Conservation (phyloP, 1,140 invertebrate species). For the Cardiocondyla obscurior region DNA sequence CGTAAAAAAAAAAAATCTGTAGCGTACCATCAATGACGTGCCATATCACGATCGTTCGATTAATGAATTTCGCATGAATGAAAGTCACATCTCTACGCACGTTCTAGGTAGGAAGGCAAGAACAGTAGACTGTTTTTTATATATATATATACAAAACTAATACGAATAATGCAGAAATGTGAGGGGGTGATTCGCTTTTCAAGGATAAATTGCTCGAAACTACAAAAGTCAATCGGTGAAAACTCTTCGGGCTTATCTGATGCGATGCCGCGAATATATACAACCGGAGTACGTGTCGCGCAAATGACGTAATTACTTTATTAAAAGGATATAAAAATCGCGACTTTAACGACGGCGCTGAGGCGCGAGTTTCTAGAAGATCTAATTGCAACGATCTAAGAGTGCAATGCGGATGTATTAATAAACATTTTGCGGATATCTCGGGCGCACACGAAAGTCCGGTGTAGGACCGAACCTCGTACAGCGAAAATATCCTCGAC, state of each 20-base stretch:
- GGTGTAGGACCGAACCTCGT: neutral
- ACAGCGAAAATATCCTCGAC: neutral
- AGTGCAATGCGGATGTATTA: slow-evolving; percentile 54
- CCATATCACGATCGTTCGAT: neutral
- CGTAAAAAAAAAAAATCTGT: neutral
- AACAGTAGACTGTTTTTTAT: slow-evolving; percentile 13
- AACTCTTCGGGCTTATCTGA: neutral
- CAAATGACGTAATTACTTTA: neutral
- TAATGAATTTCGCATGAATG: neutral
- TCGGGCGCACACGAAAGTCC: slow-evolving; percentile 25
- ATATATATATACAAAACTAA: slow-evolving; percentile 1
- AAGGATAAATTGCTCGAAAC: slow-evolving; percentile 10
- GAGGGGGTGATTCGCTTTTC: neutral
- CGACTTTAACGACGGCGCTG: neutral
- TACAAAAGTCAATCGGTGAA: slow-evolving; percentile 11
- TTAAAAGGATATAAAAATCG: neutral
- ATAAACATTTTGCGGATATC: slow-evolving; percentile 9
- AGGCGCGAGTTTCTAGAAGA: neutral
- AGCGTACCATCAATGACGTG: slow-evolving; percentile 22
- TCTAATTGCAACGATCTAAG: slow-evolving; percentile 45
- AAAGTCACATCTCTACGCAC: slow-evolving; percentile 71
- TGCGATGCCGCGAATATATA: slow-evolving; percentile 21
- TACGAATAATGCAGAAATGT: slow-evolving; percentile 23
- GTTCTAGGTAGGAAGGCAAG: slow-evolving; percentile 14
- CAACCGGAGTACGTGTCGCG: slow-evolving; percentile 8